Percentiles rank a stretch among this genome's conserved stretches.
Conservation (phyloP, 2,797 vertebrate species). For the Myotis vivesi region DNA sequence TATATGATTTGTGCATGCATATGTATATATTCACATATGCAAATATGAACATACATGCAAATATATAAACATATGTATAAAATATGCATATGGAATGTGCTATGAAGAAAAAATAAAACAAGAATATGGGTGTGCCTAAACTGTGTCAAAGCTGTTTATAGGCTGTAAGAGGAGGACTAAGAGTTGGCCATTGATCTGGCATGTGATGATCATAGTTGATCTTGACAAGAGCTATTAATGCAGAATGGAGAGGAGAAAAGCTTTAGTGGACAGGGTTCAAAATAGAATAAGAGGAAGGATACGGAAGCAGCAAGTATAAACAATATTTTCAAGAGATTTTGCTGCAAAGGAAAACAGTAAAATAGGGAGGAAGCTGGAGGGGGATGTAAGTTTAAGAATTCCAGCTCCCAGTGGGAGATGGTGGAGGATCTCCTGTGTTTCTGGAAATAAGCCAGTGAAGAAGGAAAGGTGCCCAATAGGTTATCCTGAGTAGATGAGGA, state of each 20-base stretch:
- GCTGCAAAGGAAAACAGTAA: not conserved
- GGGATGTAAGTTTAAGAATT: not conserved
- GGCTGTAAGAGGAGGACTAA: not conserved
- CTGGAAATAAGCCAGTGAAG: not conserved
- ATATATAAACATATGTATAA: not conserved
- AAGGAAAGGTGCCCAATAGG: not conserved
- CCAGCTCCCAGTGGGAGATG: not conserved
- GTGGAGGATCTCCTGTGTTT: not conserved
- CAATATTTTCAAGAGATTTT: not conserved
- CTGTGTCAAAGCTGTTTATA: not conserved
- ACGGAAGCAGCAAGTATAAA: not conserved
- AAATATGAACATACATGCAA: not conserved
- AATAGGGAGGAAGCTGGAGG: not conserved
- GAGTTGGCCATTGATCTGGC: not conserved
- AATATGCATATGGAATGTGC: not conserved
- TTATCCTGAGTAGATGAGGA: not conserved
- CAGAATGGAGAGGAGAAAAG: not conserved
- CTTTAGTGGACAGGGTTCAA: not conserved
- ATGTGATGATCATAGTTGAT: not conserved
- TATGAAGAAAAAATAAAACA: constrained; percentile 10
- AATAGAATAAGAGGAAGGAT: not conserved
- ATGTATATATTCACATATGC: not conserved
- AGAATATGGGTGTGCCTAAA: not conserved
- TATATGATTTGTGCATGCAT: not conserved
- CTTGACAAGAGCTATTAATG: not conserved